phyloP scores from a whole-genome alignment of 2,113 vertebrate species.

The Austrofundulus limnaeus region DNA sequence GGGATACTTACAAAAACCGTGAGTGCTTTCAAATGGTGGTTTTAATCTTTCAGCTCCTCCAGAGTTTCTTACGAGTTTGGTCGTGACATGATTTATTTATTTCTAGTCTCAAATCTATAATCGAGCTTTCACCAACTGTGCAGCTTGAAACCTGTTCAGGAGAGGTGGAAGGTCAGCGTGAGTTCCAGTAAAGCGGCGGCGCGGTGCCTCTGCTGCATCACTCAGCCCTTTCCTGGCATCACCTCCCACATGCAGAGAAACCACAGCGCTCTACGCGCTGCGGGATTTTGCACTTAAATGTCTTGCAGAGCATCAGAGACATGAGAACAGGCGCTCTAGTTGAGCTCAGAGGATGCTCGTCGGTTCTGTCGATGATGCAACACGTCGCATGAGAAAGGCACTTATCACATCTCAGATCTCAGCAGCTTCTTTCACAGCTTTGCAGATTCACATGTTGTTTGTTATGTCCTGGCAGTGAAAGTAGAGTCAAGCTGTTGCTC shows the following conservation, averaged over 20 bases:
- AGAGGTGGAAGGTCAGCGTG: conserved; percentile 19
- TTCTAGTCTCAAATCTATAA: background rate
- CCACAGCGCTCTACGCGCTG: conserved; percentile 56
- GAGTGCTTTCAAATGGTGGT: conserved; percentile 23
- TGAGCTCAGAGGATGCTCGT: background rate
- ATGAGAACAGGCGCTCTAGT: background rate
- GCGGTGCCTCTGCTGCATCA: conserved; percentile 14
- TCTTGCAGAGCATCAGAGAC: conserved; percentile 38
- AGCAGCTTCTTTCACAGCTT: background rate
- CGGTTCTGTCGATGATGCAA: background rate
- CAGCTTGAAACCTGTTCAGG: background rate
- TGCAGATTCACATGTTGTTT: too few relatives aligned
- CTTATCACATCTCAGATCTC: background rate
- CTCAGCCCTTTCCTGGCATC: conserved; percentile 54
- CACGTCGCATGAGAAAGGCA: background rate
- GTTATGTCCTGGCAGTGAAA: too few relatives aligned
- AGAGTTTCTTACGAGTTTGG: background rate
- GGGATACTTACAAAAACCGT: conserved; percentile 41
- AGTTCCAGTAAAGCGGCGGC: conserved; percentile 69
- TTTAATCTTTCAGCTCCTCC: too few relatives aligned
- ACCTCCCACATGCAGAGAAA: conserved; percentile 70
- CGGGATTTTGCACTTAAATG: conserved; percentile 36
- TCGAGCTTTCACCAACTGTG: background rate
- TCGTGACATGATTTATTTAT: background rate
- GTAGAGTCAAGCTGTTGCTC: too few relatives aligned